Evolutionary conservation across 1,140 invertebrate species (phyloP), one percentile per base, ranked within the genome.

Genomic region (Diorhabda carinulata): DNA sequence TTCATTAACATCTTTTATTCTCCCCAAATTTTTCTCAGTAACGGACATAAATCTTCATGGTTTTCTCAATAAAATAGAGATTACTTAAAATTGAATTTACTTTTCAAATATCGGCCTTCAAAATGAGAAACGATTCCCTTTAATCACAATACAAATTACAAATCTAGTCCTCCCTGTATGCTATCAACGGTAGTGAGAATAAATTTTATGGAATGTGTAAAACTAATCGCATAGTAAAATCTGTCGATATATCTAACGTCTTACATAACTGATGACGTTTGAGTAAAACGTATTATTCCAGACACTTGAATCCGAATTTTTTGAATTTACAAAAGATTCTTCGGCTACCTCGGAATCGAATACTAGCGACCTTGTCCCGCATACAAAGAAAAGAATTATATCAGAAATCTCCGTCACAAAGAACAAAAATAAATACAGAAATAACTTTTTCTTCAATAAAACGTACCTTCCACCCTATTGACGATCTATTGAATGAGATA

Each of bases 221-320:
- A 25, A 25, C 25, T 25, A 25, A 25, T 25, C 25, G 25, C 25
- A 25, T 25, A 25, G 25, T 25, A 25, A 52, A 52, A 52, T 52
- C 47, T 52, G 47, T n/a, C 47, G 6, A 52, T 6, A 52, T 52
- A 52, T 52, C 47, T 52, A 52, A 61, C 42, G 42, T 61, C 59
- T 61, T 61, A 61, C 59, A 61, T 61, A 61, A 61, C 59, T 41
- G 59, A 61, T 41, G 59, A 61, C 59, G 42, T 61, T 61, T 5
- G 59, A 61, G 59, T n/a, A 61, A 61, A 61, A 25, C 42, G 42
- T 41, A 61, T 61, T 61, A 61, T 61, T 61, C 41, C 59, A 8
- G 4, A 7, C 59, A 61, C 59, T 61, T 61, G 59, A 61, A 61
- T 61, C 25, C 59, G 59, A 61, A 61, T 5, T 41, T 61, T 61